Percentiles rank a stretch among this genome's conserved stretches.
Conservation (phyloP, 1,140 invertebrate genomes). For the Telenomus remus region DNA sequence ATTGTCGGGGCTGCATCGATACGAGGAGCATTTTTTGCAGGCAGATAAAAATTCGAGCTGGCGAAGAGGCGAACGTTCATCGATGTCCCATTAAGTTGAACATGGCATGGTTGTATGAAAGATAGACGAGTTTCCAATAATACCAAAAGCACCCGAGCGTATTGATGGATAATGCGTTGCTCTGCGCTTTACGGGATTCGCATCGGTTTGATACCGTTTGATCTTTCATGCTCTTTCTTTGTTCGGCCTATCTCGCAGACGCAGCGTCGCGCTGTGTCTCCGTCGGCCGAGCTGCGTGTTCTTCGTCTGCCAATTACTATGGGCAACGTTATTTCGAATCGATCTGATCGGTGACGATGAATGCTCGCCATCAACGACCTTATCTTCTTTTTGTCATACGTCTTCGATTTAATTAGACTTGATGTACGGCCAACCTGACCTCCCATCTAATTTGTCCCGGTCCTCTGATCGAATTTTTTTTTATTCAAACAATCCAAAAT, state of each 20-base stretch:
- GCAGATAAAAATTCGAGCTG: slow-evolving; percentile 42
- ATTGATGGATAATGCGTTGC: slow-evolving; percentile 67
- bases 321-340: slow-evolving; percentile 50
- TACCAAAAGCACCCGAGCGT: slow-evolving; percentile 65
- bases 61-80: slow-evolving; percentile 38
- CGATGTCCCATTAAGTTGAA: slow-evolving; percentile 62
- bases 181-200: slow-evolving; percentile 60
- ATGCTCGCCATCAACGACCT: slow-evolving; percentile 20
- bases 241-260: slow-evolving; percentile 18
- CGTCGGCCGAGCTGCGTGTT: slow-evolving; percentile 18
- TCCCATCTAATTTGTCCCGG: too few relatives aligned
- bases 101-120: slow-evolving; percentile 58
- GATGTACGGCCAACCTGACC: background rate
- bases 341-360: slow-evolving; percentile 41
- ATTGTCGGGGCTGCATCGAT: slow-evolving; percentile 24
- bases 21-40: slow-evolving; percentile 19
- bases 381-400: slow-evolving; percentile 23
- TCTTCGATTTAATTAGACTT: slow-evolving; percentile 35
- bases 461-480: too few relatives aligned
- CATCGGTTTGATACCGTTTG: slow-evolving; percentile 60
- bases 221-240: slow-evolving; percentile 54
- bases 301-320: slow-evolving; percentile 48
- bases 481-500: too few relatives aligned
- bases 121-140: slow-evolving; percentile 70
- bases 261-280: slow-evolving; percentile 19